These are phyloP conservation scores for Nymphalis io DNA, from an alignment of 1,140 invertebrate species.

Conservation along the genomic window DNA sequence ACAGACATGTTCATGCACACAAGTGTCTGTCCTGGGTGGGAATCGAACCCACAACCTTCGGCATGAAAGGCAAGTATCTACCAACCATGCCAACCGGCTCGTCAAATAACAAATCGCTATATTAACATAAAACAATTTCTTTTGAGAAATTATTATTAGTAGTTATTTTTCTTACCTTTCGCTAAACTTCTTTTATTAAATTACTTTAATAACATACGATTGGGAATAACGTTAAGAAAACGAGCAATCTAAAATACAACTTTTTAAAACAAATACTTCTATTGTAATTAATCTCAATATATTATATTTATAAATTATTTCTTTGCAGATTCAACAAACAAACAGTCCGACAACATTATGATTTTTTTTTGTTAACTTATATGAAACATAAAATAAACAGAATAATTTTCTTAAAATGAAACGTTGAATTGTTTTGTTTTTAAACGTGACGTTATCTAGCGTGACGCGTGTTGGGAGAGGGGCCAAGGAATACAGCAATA, in stretches of 20 bases:
- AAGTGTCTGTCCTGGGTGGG: no score
- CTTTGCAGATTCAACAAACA: not conserved
- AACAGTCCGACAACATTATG: not conserved
- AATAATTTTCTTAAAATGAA: slow-evolving; percentile 10
- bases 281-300: not conserved
- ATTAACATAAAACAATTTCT: not conserved
- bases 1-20: no score
- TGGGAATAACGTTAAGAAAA: not conserved
- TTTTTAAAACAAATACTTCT: not conserved
- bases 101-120: no score
- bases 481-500: slow-evolving; percentile 35
- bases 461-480: slow-evolving; percentile 36
- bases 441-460: slow-evolving; percentile 28
- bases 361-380: not conserved
- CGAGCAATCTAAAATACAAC: slow-evolving; percentile 5
- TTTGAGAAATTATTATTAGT: not conserved
- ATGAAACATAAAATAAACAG: not conserved
- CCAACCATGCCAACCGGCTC: no score
- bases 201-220: slow-evolving; percentile 1
- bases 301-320: no score
- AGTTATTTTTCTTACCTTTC: not conserved
- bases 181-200: not conserved
- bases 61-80: no score
- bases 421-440: slow-evolving; percentile 20
- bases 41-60: no score